Conservation (phyloP, 2,888 invertebrate genomes). For the Catonia carolina region DNA sequence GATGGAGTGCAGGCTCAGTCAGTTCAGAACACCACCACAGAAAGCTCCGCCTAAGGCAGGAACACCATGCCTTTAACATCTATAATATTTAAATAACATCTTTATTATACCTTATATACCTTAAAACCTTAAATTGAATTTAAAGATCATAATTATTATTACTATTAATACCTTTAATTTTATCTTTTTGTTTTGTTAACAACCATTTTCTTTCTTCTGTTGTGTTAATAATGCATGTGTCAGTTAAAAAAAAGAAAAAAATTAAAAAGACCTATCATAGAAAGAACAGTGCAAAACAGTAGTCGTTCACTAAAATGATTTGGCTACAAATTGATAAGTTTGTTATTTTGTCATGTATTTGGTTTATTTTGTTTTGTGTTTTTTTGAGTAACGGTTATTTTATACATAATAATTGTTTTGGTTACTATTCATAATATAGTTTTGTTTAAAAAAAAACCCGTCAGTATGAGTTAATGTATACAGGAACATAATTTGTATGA, state of each 20-base stretch:
- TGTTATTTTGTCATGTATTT: not conserved
- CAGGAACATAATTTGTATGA: too few relatives aligned
- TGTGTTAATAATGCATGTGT: too few relatives aligned
- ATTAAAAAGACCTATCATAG: too few relatives aligned
- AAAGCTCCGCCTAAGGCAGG: slow-evolving; percentile 49
- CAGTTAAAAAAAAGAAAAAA: too few relatives aligned
- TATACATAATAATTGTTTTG: slow-evolving; percentile 8
- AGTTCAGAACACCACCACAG: slow-evolving; percentile 54
- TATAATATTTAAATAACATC: slow-evolving; percentile 15
- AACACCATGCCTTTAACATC: not conserved
- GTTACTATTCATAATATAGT: too few relatives aligned
- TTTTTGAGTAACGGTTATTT: not conserved
- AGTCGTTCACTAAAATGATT: too few relatives aligned
- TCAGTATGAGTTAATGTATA: too few relatives aligned
- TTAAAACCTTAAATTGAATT: too few relatives aligned
- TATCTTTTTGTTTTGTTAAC: slow-evolving; percentile 15
- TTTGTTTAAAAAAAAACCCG: too few relatives aligned
- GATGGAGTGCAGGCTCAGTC: slow-evolving; percentile 42
- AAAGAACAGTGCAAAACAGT: too few relatives aligned
- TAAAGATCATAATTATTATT: not conserved
- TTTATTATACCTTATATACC: not conserved
- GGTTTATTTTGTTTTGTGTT: slow-evolving; percentile 6
- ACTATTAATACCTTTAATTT: too few relatives aligned
- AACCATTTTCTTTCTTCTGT: slow-evolving; percentile 14
- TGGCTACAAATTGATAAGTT: not conserved